Conservation (phyloP, 2,113 vertebrate genomes). For the Colistium nudipinnis region DNA sequence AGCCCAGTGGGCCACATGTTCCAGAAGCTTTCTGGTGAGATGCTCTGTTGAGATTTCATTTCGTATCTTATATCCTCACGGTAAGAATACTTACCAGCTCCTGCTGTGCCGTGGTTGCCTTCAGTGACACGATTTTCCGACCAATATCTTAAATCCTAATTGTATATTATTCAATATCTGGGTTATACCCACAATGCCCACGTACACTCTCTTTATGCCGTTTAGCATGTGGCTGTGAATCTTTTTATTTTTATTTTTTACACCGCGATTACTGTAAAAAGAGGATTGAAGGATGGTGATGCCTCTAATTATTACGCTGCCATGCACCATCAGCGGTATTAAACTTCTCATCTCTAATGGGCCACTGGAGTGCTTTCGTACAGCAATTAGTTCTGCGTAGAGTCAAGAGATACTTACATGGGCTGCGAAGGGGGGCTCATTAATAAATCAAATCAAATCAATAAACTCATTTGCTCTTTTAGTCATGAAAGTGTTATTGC, state of each 20-base stretch:
- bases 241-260: neutral
- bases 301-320: neutral
- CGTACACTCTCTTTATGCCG: neutral
- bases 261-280: neutral
- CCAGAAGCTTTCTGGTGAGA: neutral
- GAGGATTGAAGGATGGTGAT: neutral
- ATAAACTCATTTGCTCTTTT: neutral
- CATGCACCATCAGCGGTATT: neutral
- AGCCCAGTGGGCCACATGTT: neutral
- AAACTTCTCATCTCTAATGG: neutral
- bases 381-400: neutral
- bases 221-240: constrained; percentile 1
- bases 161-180: neutral
- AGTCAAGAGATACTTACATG: neutral
- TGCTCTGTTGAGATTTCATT: neutral
- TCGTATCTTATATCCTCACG: neutral
- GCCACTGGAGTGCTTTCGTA: neutral
- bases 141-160: neutral
- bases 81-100: neutral
- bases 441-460: neutral
- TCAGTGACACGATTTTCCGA: neutral
- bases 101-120: neutral
- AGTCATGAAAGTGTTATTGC: neutral
- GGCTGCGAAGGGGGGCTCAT: neutral
- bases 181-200: neutral